A percentile compares a stretch with the other conserved stretches of the same genome.
Conservation (phyloP, 2,113 vertebrate genomes). For the Narcine bancroftii region DNA sequence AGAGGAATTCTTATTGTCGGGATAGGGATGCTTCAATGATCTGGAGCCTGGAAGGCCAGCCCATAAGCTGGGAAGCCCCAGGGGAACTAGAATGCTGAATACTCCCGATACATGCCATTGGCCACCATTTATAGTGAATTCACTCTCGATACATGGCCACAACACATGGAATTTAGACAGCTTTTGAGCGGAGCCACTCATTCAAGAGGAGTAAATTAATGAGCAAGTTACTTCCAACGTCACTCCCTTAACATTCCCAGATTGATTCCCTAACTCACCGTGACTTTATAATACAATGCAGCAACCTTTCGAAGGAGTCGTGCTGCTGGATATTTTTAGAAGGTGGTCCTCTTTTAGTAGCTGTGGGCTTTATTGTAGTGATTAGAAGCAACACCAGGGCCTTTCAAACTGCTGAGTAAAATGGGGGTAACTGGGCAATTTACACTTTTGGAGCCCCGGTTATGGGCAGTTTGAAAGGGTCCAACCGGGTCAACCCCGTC, state of each 20-base stretch:
- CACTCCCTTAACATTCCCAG: not conserved
- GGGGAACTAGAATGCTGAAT: not conserved
- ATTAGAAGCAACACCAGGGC: too few species aligned
- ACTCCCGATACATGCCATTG: not conserved
- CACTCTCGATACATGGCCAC: not conserved
- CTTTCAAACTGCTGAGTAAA: too few species aligned
- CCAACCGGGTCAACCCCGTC: too few species aligned
- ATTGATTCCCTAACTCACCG: not conserved
- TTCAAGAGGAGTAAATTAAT: not conserved
- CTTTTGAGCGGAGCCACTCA: not conserved
- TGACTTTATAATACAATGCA: not conserved
- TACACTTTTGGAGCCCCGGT: too few species aligned
- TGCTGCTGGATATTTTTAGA: not conserved
- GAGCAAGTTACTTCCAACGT: not conserved
- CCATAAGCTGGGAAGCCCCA: not conserved
- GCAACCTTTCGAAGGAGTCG: not conserved
- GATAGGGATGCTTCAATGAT: not conserved
- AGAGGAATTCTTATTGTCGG: not conserved
- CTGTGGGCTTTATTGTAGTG: not conserved
- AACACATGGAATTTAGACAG: too few species aligned
- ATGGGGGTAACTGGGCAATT: too few species aligned
- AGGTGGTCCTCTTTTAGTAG: not conserved
- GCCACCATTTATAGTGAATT: not conserved
- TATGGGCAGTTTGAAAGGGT: too few species aligned
- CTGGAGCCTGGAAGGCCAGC: not conserved